A percentile compares a stretch with the other conserved stretches of the same genome.
Conservation (phyloP, 2,113 vertebrate species). For the Bubo scandiacus region DNA sequence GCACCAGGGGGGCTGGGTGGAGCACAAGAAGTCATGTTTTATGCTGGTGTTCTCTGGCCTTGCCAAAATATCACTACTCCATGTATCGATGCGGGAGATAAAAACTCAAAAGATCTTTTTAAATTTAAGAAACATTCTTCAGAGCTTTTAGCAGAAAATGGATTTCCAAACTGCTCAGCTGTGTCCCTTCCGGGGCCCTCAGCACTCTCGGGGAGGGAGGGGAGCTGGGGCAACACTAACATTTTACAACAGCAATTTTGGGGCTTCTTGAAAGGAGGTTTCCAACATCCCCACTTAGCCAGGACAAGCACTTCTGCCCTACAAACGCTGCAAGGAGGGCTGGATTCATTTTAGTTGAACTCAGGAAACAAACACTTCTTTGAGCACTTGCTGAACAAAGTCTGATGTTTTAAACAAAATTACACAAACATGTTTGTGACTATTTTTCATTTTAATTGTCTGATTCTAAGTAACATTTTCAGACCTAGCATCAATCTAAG, state of each 20-base stretch:
- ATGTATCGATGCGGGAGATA: not conserved
- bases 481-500: not conserved
- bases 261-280: not conserved
- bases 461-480: not conserved
- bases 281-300: accelerated
- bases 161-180: not conserved
- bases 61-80: not conserved
- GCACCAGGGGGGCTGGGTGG: accelerated
- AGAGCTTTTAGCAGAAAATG: not conserved
- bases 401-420: not conserved
- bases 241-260: not conserved
- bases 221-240: no score
- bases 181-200: no score
- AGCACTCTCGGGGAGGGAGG: no score
- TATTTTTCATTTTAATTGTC: constrained; percentile 29
- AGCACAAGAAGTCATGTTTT: accelerated
- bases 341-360: accelerated
- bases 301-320: not conserved
- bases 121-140: not conserved
- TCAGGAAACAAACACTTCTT: not conserved
- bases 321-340: accelerated
- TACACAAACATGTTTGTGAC: not conserved
- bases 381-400: not conserved
- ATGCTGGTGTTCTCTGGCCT: not conserved
- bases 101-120: not conserved